phyloP scores from a whole-genome alignment of 2,888 invertebrate species.

The Andrena bicolor region DNA sequence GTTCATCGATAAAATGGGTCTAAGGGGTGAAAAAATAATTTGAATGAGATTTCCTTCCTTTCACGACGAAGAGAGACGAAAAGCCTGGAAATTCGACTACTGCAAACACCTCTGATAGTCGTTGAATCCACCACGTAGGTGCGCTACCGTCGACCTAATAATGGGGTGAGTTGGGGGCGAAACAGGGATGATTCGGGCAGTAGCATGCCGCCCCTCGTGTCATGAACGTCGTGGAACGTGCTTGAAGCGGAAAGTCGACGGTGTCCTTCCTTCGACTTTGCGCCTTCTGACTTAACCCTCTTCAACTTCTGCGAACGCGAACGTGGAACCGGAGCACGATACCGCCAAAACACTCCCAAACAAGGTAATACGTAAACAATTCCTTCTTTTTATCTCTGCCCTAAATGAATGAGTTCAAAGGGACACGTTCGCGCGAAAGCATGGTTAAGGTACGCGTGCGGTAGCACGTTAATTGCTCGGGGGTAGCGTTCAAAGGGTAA shows the following conservation, averaged over 20 bases:
- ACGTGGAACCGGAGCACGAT: background rate
- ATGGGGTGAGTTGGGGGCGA: slow-evolving; percentile 70
- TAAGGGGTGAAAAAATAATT: background rate
- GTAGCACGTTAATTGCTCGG: slow-evolving; percentile 8
- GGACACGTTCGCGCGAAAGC: background rate
- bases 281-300: background rate
- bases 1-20: background rate
- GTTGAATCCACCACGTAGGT: slow-evolving; percentile 79
- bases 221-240: slow-evolving; percentile 67
- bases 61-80: background rate
- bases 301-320: background rate
- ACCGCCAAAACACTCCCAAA: background rate
- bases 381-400: background rate
- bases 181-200: slow-evolving; percentile 76
- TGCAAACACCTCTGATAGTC: slow-evolving; percentile 66
- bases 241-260: slow-evolving; percentile 9
- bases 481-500: slow-evolving; percentile 12
- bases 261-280: background rate
- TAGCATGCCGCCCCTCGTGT: slow-evolving; percentile 81
- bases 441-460: background rate
- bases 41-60: background rate
- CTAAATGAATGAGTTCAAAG: background rate
- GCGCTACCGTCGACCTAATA: slow-evolving; percentile 81
- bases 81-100: slow-evolving; percentile 33
- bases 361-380: slow-evolving; percentile 7